phyloP scores from a whole-genome alignment of 2,888 invertebrate species.

The Ochropleura leucogaster region DNA sequence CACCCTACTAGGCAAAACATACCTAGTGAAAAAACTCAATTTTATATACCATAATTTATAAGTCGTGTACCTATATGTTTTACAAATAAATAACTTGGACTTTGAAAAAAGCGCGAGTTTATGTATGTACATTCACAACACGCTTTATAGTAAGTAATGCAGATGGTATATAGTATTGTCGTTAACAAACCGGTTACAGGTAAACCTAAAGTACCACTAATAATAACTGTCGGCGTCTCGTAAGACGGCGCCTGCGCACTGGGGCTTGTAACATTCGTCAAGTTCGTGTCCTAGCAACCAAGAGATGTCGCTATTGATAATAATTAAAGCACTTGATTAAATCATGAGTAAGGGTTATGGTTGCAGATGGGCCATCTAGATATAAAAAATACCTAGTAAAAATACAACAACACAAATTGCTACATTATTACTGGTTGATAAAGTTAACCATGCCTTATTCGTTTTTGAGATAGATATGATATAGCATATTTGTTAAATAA shows the following conservation, averaged over 20 bases:
- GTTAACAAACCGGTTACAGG: conserved; percentile 34
- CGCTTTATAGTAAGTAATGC: conserved; percentile 31
- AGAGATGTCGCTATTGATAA: conserved; percentile 15
- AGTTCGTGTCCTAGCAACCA: neutral
- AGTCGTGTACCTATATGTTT: too few relatives aligned
- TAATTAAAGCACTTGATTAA: conserved; percentile 9
- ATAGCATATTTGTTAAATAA: neutral
- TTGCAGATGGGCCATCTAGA: neutral
- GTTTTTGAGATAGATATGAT: neutral
- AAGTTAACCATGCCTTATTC: neutral
- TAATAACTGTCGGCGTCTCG: conserved; percentile 28
- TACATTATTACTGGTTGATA: neutral
- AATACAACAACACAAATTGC: neutral
- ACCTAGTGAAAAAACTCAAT: too few relatives aligned
- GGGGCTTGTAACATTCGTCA: conserved; percentile 18
- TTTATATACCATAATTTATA: too few relatives aligned
- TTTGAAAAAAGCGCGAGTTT: neutral
- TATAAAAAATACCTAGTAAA: neutral
- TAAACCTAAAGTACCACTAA: conserved; percentile 34
- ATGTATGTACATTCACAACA: conserved; percentile 24
- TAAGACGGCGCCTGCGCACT: conserved; percentile 40
- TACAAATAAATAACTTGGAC: too few relatives aligned
- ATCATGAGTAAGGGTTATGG: conserved; percentile 11
- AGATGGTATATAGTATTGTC: conserved; percentile 21
- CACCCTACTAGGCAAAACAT: too few relatives aligned